phyloP scores from a whole-genome alignment of 1,140 invertebrate species.

The Diplogasteroides magnus region DNA sequence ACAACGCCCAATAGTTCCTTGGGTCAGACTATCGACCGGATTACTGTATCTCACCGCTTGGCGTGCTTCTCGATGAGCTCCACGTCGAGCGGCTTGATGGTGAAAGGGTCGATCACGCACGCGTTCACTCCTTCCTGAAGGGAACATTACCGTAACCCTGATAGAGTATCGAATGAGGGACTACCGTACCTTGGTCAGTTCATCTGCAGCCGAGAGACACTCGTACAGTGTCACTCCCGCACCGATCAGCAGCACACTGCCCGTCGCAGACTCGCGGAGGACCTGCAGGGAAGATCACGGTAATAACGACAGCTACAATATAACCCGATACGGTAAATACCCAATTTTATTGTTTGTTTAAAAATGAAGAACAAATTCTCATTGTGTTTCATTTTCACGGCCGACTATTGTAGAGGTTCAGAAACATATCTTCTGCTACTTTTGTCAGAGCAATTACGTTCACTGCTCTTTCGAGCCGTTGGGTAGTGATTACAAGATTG shows the following conservation, averaged over 20 bases:
- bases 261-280: constrained; percentile 68
- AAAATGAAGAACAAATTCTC: too few species aligned
- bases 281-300: constrained; percentile 61
- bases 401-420: too few species aligned
- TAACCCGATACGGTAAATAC: constrained; percentile 3
- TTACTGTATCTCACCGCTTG: too few species aligned
- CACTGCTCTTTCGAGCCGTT: too few species aligned
- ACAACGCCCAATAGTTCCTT: too few species aligned
- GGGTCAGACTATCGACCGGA: too few species aligned
- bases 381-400: too few species aligned
- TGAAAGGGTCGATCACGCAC: constrained; percentile 49
- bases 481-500: too few species aligned
- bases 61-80: constrained; percentile 73
- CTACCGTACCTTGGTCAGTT: constrained; percentile 63
- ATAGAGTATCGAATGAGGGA: too few species aligned
- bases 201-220: constrained; percentile 75
- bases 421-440: too few species aligned
- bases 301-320: too few species aligned
- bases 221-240: constrained; percentile 88
- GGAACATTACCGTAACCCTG: not conserved
- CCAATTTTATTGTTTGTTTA: constrained; percentile 18
- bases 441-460: too few species aligned
- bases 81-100: constrained; percentile 83
- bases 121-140: constrained; percentile 39
- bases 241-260: constrained; percentile 78